Percentiles rank a stretch among this genome's conserved stretches.
phyloP scores from a whole-genome alignment of 2,888 invertebrate genomes.

The Hirtodrosophila histrioides region DNA sequence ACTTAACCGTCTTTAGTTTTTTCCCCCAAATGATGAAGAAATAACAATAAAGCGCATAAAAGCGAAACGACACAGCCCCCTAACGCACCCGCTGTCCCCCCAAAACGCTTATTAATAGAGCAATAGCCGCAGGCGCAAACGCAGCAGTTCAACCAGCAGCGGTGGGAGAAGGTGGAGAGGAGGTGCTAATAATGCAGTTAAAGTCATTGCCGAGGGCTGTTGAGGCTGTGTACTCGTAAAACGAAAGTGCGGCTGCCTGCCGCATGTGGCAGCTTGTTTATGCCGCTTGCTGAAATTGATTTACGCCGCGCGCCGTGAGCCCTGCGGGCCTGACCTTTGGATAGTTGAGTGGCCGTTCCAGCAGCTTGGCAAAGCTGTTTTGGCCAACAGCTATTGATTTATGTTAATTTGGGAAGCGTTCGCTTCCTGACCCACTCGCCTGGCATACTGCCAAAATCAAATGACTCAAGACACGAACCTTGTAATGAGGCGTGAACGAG shows the following conservation, averaged over 20 bases:
- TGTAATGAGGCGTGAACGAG: slow-evolving; percentile 37
- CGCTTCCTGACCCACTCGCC: slow-evolving; percentile 61
- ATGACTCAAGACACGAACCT: slow-evolving; percentile 73
- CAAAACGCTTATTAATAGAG: slow-evolving; percentile 49
- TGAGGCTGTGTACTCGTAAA: slow-evolving; percentile 29
- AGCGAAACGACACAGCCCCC: slow-evolving; percentile 47
- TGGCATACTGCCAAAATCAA: slow-evolving; percentile 34
- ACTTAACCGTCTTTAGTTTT: slow-evolving; percentile 21
- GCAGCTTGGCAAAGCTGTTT: not conserved
- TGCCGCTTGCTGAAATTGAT: slow-evolving; percentile 41
- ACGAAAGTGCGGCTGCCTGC: slow-evolving; percentile 56
- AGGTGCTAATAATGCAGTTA: slow-evolving; percentile 55
- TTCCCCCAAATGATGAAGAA: slow-evolving; percentile 48
- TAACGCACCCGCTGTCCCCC: not conserved
- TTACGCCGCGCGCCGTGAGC: slow-evolving; percentile 7
- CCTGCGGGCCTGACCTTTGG: slow-evolving; percentile 28
- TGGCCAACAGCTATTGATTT: slow-evolving; percentile 17
- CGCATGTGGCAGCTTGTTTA: slow-evolving; percentile 14
- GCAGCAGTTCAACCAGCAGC: slow-evolving; percentile 19
- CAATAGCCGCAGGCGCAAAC: slow-evolving; percentile 27
- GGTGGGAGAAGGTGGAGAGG: not conserved
- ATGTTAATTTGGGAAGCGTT: slow-evolving; percentile 28
- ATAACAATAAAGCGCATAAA: slow-evolving; percentile 64
- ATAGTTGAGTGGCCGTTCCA: slow-evolving; percentile 9
- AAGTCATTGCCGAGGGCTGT: slow-evolving; percentile 58